A percentile compares a stretch with the other conserved stretches of the same genome.
phyloP scores from a whole-genome alignment of 2,888 invertebrate species.

The Darwinula stevensoni region DNA sequence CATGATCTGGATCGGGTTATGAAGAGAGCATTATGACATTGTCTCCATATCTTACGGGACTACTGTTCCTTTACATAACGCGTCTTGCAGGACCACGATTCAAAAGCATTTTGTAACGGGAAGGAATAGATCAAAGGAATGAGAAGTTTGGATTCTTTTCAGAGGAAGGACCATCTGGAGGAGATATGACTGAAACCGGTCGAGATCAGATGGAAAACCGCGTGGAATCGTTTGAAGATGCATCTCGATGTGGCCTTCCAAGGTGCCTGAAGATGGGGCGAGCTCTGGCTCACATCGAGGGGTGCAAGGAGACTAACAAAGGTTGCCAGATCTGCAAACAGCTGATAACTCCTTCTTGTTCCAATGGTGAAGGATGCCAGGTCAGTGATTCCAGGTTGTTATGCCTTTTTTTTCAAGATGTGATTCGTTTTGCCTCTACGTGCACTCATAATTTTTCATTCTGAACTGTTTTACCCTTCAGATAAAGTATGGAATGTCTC shows the following conservation, averaged over 20 bases:
- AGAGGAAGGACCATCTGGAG: conserved; percentile 42
- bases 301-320: conserved; percentile 81
- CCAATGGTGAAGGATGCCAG: conserved; percentile 89
- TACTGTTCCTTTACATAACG: too few species aligned
- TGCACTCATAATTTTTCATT: not conserved
- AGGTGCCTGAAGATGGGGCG: conserved; percentile 99
- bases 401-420: not conserved
- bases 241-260: conserved; percentile 91
- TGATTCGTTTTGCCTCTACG: too few species aligned
- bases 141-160: conserved; percentile 81
- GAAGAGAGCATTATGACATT: too few species aligned
- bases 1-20: too few species aligned
- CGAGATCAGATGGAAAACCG: conserved; percentile 70
- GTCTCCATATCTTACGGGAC: too few species aligned
- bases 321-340: conserved; percentile 98
- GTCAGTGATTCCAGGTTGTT: conserved; percentile 13
- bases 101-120: conserved; percentile 80
- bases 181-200: conserved; percentile 10
- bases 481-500: conserved; percentile 88
- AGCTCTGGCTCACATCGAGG: conserved; percentile 89
- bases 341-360: conserved; percentile 89
- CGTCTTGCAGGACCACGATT: conserved; percentile 62
- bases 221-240: conserved; percentile 76
- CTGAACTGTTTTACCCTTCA: conserved; percentile 20
- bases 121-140: conserved; percentile 87